These are phyloP conservation scores for Megaustenia siamemsis DNA, from an alignment of 2,888 invertebrate genomes.

Conservation along the genomic window DNA sequence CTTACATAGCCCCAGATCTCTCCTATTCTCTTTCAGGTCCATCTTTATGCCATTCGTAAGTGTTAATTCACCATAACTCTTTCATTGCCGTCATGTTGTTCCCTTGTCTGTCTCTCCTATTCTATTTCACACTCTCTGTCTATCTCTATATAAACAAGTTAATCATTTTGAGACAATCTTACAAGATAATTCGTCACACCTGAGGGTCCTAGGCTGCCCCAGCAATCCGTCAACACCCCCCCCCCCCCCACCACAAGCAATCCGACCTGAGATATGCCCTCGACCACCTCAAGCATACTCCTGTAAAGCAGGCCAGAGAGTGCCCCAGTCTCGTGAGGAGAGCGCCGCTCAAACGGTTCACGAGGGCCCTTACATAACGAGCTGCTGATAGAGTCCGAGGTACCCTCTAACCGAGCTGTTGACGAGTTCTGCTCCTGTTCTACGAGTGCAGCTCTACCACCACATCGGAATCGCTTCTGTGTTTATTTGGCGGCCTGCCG, in stretches of 20 bases:
- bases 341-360: not conserved
- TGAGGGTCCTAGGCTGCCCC: too few species aligned
- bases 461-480: not conserved
- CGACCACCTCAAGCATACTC: slow-evolving; percentile 41
- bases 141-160: too few species aligned
- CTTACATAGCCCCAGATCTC: too few species aligned
- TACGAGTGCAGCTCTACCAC: not conserved
- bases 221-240: not conserved
- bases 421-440: slow-evolving; percentile 4
- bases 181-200: too few species aligned
- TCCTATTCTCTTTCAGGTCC: too few species aligned
- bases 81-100: too few species aligned
- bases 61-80: too few species aligned
- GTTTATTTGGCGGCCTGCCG: not conserved
- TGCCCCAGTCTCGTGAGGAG: not conserved
- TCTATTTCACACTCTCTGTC: too few species aligned
- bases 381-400: slow-evolving; percentile 34
- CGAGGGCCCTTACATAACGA: slow-evolving; percentile 42
- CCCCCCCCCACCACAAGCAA: not conserved
- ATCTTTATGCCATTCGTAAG: too few species aligned
- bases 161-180: too few species aligned
- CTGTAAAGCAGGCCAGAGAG: slow-evolving; percentile 11
- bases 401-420: slow-evolving; percentile 36
- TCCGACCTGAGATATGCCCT: slow-evolving; percentile 9
- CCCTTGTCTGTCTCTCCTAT: too few species aligned